Percentiles rank a stretch among this genome's conserved stretches.
Conservation (phyloP, 92 coral and sea anemone species). For the Paramuricea clavata region DNA sequence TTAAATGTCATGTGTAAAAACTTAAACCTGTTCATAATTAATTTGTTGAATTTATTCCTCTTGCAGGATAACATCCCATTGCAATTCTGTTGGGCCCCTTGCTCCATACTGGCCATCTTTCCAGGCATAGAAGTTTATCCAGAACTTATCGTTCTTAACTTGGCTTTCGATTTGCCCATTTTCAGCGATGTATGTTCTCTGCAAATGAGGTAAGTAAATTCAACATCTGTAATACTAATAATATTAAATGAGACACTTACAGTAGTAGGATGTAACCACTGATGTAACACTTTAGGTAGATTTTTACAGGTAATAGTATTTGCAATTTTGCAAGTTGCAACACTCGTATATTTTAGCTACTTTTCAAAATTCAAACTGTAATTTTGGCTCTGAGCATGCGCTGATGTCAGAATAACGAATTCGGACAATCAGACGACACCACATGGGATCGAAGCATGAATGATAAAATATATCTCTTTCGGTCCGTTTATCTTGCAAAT, state of each 20-base stretch:
- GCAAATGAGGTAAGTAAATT: neutral
- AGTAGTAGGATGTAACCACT: neutral
- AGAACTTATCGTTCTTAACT: slow-evolving; percentile 17
- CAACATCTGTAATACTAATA: neutral
- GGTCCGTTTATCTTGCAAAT: too few relatives aligned
- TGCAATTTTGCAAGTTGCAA: too few relatives aligned
- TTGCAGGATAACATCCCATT: slow-evolving; percentile 11
- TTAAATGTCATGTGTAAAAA: too few relatives aligned
- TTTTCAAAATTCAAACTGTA: too few relatives aligned
- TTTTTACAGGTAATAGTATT: too few relatives aligned
- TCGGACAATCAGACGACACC: too few relatives aligned
- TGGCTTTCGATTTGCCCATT: neutral
- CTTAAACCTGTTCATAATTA: too few relatives aligned
- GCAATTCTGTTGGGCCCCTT: neutral
- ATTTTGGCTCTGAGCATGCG: too few relatives aligned
- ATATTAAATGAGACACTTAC: neutral
- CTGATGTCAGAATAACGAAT: too few relatives aligned
- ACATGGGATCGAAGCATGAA: too few relatives aligned
- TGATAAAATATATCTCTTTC: too few relatives aligned
- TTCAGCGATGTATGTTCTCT: slow-evolving; percentile 2
- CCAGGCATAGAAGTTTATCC: slow-evolving; percentile 16
- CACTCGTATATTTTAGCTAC: too few relatives aligned
- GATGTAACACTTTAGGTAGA: neutral
- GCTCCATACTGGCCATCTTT: neutral
- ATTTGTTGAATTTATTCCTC: neutral